phyloP scores from a whole-genome alignment of 2,113 vertebrate species.

The Mastomys natalensis region DNA sequence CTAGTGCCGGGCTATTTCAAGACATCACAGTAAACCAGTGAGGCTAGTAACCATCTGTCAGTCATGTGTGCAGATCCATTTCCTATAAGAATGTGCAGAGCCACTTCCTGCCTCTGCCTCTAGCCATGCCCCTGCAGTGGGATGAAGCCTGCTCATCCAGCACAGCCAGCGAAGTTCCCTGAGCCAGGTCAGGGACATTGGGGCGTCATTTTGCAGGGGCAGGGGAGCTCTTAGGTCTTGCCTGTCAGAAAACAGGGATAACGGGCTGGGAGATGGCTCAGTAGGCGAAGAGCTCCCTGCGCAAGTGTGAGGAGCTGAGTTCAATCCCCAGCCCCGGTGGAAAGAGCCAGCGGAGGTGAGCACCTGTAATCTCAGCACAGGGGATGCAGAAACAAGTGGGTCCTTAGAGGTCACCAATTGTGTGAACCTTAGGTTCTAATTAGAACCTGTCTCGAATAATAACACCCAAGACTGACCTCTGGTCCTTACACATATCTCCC shows the following conservation, averaged over 20 bases:
- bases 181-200: not conserved
- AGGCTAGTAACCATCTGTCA: not conserved
- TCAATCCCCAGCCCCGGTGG: not conserved
- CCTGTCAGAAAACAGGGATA: not conserved
- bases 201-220: not conserved
- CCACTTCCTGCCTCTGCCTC: not conserved
- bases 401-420: not conserved
- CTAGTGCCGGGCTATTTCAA: not conserved
- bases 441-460: not conserved
- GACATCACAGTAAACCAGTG: accelerated
- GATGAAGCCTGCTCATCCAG: accelerated
- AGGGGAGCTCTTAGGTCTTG: not conserved
- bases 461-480: not conserved
- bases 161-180: not conserved
- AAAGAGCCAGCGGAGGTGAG: not conserved
- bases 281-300: not conserved
- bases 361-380: not conserved
- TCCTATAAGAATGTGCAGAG: too few relatives aligned
- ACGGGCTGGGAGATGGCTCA: not conserved
- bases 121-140: not conserved
- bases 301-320: not conserved
- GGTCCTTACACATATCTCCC: not conserved
- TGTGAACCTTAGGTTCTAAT: too few relatives aligned
- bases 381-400: not conserved
- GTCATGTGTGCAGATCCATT: not conserved